Evolutionary conservation across 2,113 vertebrate species (phyloP), one percentile per base, ranked within the genome.

Genomic region (Pterocles gutturalis): DNA sequence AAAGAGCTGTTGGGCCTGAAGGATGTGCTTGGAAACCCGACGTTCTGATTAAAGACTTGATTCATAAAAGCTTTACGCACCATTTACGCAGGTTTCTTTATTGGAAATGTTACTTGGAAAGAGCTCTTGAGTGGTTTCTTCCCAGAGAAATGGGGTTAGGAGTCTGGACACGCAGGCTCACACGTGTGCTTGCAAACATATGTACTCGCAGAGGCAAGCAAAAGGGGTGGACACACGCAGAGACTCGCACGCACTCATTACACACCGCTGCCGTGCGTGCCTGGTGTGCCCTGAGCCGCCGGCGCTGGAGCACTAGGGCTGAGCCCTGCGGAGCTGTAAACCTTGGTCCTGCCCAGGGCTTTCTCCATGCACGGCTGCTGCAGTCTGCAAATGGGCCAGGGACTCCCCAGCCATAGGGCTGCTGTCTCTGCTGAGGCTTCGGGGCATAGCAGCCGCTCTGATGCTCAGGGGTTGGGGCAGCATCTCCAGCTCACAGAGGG

Each of bases 41-140:
- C 91, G 15, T 81, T 92, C 90, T 88, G 29, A 96, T 98, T 98
- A 97, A 95, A 75, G 65, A 18, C 28, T 96, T 97, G 90, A 95
- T 97, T 97, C 90, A 87, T 94, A 70, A 91, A 96, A 94, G 79
- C 83, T 94, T 93, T 86, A 54, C 77, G 84, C 82, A 93, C 83
- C 55, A 41, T 57, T 65, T 86, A 75, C 83, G 87, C 90, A 81
- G 67, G 66, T 90, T 84, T 92, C 89, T 73, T 92, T 91, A 95
- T 95, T 94, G 90, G 93, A 92, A 82, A 67, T 41, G 93, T 94
- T 96, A 91, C 91, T 96, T 95, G 87, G 95, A 96, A 89, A 93
- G 96, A 89, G 93, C 84, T 54, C 80, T 75, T 87, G 94, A 93
- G 84, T 84, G 80, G 82, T 66, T 90, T 57, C 87, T 87, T 76